Conservation (phyloP, 2,888 invertebrate genomes). For the Leucania comma region DNA sequence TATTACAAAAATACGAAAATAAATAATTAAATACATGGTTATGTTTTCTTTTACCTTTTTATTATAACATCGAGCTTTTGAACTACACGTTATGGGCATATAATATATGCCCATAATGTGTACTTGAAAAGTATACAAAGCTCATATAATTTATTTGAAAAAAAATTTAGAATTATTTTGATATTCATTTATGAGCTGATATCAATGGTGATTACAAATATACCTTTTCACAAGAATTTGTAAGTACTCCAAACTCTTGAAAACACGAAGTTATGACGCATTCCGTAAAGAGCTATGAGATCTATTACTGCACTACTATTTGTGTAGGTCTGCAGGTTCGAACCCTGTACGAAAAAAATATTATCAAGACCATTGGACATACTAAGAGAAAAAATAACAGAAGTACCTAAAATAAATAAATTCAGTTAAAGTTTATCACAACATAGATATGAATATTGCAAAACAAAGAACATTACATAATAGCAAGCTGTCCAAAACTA, state of each 20-base stretch:
- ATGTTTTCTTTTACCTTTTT: conserved; percentile 22
- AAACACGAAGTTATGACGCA: neutral
- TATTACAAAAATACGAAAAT: conserved; percentile 69
- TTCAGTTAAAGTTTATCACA: neutral
- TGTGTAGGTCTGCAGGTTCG: neutral
- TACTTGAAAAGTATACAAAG: too few relatives aligned
- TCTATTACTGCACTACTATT: neutral
- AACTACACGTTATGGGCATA: neutral
- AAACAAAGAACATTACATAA: neutral
- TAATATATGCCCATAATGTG: too few relatives aligned
- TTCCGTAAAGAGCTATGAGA: neutral
- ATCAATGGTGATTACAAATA: neutral
- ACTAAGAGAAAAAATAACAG: neutral
- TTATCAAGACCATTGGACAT: too few relatives aligned
- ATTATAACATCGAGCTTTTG: neutral
- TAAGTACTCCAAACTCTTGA: neutral
- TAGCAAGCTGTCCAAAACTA: too few relatives aligned
- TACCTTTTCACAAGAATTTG: neutral
- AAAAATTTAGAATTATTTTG: neutral
- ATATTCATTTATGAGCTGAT: neutral
- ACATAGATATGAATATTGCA: neutral
- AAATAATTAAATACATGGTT: conserved; percentile 53
- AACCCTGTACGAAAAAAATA: neutral
- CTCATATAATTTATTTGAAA: too few relatives aligned
- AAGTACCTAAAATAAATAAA: too few relatives aligned